These are phyloP conservation scores for Quiscalus mexicanus DNA, from an alignment of 2,113 vertebrate genomes.

Conservation along the genomic window DNA sequence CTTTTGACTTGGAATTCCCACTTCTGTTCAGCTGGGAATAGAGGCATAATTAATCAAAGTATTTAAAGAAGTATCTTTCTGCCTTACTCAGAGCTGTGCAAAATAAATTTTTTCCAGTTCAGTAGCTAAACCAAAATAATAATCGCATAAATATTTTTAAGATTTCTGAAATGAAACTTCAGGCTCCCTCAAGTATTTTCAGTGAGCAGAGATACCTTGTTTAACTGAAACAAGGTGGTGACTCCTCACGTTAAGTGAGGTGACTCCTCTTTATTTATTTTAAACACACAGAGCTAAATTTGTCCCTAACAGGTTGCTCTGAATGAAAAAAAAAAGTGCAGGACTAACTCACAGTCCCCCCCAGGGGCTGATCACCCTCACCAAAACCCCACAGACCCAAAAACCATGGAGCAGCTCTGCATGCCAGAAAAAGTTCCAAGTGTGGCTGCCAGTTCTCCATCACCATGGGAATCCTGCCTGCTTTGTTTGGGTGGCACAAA, in stretches of 20 bases:
- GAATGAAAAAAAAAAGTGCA: background rate
- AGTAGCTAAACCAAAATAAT: slow-evolving; percentile 19
- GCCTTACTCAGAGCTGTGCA: slow-evolving; percentile 15
- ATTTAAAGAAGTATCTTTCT: slow-evolving; percentile 32
- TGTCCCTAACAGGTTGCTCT: background rate
- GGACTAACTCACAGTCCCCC: background rate
- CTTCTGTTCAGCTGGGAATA: slow-evolving; percentile 7
- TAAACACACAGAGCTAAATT: background rate
- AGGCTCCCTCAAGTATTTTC: background rate
- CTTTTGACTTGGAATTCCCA: slow-evolving; percentile 16
- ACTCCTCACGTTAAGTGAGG: background rate
- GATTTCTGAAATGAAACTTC: background rate
- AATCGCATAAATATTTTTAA: background rate
- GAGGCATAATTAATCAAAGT: slow-evolving; percentile 25
- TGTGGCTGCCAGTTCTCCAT: background rate
- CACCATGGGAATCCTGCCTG: background rate
- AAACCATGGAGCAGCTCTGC: background rate
- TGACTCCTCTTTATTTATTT: slow-evolving; percentile 17
- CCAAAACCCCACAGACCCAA: background rate
- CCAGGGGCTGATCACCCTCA: fast-evolving
- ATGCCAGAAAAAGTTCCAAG: background rate
- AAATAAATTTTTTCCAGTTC: slow-evolving; percentile 43
- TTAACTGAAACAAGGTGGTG: background rate
- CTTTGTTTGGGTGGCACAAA: background rate
- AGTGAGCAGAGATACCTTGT: background rate